Evolutionary conservation across 1,140 invertebrate genomes (phyloP), one percentile per base, ranked within the genome.

Genomic region (Idris sp.): DNA sequence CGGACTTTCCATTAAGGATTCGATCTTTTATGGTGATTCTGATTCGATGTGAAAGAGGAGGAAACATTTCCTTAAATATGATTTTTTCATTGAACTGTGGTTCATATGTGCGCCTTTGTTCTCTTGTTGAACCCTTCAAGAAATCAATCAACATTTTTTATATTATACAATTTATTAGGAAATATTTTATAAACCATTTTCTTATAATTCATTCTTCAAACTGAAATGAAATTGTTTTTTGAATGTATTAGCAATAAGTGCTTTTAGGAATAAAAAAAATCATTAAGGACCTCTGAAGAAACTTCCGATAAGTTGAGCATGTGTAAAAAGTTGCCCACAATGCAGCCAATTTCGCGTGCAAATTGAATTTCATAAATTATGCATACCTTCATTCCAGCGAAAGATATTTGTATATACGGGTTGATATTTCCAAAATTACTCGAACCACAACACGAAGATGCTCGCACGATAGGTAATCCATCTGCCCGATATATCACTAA

Each of bases 401-500:
- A 92, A 3, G 90, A 90, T 53, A 92, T 89, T 78, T 90, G 87
- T 8, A 92, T 89, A 78, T 89, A 91, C 7, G 90, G 89, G 33
- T 89, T 91, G 74, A 90, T 90, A 79, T 90, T 91, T 30, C 90
- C 88, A 59, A 56, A 90, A 83, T 64, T 89, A 86, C 41, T 89
- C 40, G 76, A 74, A 33, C 71, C 58, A 16, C 78, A 84, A 44
- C 46, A 82, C 15, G 54, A 75, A 78, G 53, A 68, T 79, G 16
- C 54, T 87, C 76, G 89, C 89, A 85, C 87, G 64, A 67, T 86
- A 25, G 91, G 89, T 13, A 93, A 84, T 53, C 91, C 91, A 76
- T 92, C 91, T 1, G 91, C 92, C 59, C 89, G 85, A 83, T 92
- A 92, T 46, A 93, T 83, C 53, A 90, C 86, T 16, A 93, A 90